A percentile compares a stretch with the other conserved stretches of the same genome.
Conservation (phyloP, 1,140 invertebrate species). For the Delia radicum region DNA sequence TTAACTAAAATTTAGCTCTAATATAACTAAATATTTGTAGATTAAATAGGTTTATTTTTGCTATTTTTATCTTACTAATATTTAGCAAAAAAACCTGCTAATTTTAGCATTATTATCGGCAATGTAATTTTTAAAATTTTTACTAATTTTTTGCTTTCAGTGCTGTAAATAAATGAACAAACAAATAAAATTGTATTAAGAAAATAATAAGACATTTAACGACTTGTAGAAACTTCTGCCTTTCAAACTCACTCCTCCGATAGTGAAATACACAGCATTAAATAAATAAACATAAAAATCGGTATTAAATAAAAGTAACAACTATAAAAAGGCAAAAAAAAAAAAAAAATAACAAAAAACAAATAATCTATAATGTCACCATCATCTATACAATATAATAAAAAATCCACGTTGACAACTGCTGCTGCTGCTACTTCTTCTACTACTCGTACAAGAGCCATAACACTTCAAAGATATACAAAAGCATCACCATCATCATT, state of each 20-base stretch:
- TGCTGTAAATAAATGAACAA: too few relatives aligned
- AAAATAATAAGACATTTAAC: background rate
- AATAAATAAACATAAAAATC: background rate
- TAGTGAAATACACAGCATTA: constrained; percentile 7
- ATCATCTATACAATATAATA: background rate
- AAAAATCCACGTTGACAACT: background rate
- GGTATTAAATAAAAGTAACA: background rate
- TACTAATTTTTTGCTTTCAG: too few relatives aligned
- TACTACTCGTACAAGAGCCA: background rate
- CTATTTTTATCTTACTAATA: too few relatives aligned
- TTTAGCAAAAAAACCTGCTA: too few relatives aligned
- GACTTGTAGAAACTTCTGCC: background rate
- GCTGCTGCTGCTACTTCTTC: background rate
- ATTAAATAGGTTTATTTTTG: too few relatives aligned
- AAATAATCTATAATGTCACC: background rate
- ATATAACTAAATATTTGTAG: too few relatives aligned
- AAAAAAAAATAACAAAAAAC: background rate
- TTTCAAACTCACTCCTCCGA: background rate
- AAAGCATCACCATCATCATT: background rate
- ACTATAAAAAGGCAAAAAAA: background rate
- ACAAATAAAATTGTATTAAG: background rate
- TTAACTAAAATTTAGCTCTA: too few relatives aligned
- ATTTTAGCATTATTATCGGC: too few relatives aligned
- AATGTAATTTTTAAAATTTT: too few relatives aligned
- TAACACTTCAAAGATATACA: background rate